Conservation (phyloP, 2,797 vertebrate species). For the Perdix hodgsoniae region DNA sequence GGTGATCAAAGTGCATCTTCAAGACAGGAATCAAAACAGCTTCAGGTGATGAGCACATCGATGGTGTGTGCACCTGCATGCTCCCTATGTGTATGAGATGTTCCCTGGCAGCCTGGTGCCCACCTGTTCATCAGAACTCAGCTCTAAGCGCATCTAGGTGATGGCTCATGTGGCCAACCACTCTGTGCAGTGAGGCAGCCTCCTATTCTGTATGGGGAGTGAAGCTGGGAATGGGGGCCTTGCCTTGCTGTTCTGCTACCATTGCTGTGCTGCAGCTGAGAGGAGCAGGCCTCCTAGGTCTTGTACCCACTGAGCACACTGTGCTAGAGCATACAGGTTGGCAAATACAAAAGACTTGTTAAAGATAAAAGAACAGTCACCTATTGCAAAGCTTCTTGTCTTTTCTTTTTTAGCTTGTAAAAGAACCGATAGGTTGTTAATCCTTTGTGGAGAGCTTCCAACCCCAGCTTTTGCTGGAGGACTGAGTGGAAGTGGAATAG, state of each 20-base stretch:
- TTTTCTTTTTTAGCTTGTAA: not conserved
- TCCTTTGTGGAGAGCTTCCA: not conserved
- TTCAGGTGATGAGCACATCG: not conserved
- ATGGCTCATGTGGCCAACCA: not conserved
- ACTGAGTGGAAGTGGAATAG: not conserved
- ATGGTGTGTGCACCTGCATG: accelerated
- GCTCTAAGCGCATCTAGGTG: not conserved
- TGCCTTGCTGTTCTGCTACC: not conserved
- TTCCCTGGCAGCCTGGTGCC: not conserved
- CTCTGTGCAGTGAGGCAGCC: accelerated
- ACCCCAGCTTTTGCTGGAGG: not conserved
- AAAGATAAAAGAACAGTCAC: accelerated
- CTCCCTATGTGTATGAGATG: not conserved
- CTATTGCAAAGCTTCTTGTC: not conserved
- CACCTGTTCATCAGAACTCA: not conserved
- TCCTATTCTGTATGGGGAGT: not conserved
- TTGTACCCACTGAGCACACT: not conserved
- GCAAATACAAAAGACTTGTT: not conserved
- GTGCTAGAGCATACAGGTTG: not conserved
- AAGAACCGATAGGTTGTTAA: not conserved
- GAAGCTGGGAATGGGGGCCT: not conserved
- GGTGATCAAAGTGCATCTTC: not conserved
- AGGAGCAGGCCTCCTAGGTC: not conserved
- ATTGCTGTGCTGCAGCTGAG: not conserved
- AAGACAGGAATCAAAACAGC: not conserved